These are phyloP conservation scores for Globodera ellingtonae DNA, from an alignment of 1,140 invertebrate genomes.

Conservation along the genomic window DNA sequence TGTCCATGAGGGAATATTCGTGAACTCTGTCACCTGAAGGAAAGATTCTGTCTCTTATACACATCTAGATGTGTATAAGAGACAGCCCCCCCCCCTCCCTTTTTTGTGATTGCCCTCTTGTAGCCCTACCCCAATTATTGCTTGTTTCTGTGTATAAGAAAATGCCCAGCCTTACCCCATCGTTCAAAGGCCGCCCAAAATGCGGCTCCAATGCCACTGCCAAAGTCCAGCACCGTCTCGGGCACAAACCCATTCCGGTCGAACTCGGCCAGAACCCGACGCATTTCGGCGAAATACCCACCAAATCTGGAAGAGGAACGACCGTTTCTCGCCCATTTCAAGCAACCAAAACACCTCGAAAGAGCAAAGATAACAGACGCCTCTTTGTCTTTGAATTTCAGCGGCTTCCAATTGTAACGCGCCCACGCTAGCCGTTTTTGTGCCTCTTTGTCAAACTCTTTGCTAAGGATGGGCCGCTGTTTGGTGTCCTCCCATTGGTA, in stretches of 20 bases:
- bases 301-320: conserved; percentile 32
- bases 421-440: conserved; percentile 32
- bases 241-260: conserved; percentile 47
- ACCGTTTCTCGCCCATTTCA: no score
- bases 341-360: conserved; percentile 30
- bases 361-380: conserved; percentile 49
- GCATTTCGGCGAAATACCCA: conserved; percentile 49
- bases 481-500: conserved; percentile 2
- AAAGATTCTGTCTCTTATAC: no score
- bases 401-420: conserved; percentile 58
- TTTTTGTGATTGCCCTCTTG: no score
- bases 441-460: conserved; percentile 27
- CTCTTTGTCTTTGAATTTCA: conserved; percentile 45
- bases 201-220: conserved; percentile 45
- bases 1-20: no score
- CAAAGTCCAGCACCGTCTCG: conserved; percentile 50
- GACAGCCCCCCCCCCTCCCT: no score
- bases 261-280: conserved; percentile 51
- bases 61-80: no score
- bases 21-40: no score
- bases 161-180: conserved; percentile 30
- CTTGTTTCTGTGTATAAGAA: neutral
- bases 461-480: conserved; percentile 25
- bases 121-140: neutral
- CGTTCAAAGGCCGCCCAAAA: conserved; percentile 54